Percentiles rank a stretch among this genome's conserved stretches.
phyloP scores from a whole-genome alignment of 37 sponge, comb jelly and placozoan genomes.

The Bolinopsis microptera region DNA sequence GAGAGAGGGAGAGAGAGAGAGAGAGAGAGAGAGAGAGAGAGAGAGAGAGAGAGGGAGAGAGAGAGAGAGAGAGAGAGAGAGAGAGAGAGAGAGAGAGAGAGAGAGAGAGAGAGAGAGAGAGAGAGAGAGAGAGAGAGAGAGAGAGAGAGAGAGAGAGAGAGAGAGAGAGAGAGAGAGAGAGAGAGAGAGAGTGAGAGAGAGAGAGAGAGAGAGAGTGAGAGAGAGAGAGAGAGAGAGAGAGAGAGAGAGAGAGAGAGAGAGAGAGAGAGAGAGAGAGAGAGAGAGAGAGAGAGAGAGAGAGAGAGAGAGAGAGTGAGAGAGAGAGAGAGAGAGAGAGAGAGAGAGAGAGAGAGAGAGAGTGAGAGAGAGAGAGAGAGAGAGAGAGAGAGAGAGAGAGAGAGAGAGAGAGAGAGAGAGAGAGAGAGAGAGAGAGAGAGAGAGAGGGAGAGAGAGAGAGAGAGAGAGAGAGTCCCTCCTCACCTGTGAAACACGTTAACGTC shows the following conservation, averaged over 20 bases:
- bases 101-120: background rate
- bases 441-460: background rate
- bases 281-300: background rate
- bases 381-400: background rate
- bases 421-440: background rate
- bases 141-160: background rate
- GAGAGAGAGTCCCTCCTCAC: too few species aligned
- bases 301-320: background rate
- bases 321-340: background rate
- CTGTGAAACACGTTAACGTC: too few species aligned
- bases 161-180: background rate
- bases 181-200: background rate
- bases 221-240: background rate
- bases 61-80: background rate
- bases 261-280: background rate
- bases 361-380: background rate
- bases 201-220: background rate
- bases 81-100: background rate
- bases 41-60: background rate
- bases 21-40: background rate
- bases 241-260: background rate
- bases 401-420: background rate
- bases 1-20: background rate
- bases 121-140: background rate
- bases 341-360: background rate